These are phyloP conservation scores for Plagodis dolabraria DNA, from an alignment of 2,888 invertebrate species.

Conservation along the genomic window DNA sequence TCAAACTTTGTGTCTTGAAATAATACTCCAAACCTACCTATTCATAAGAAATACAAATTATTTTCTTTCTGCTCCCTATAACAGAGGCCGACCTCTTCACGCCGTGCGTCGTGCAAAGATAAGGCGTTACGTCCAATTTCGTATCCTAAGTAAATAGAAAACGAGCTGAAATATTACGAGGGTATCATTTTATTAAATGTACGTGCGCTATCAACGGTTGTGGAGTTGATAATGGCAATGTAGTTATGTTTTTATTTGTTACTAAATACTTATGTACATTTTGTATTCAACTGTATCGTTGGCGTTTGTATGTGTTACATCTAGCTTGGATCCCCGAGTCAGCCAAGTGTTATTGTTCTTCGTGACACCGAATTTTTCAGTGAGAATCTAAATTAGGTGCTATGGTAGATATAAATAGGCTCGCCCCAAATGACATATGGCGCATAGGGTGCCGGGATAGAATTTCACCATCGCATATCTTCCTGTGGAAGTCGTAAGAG, in stretches of 20 bases:
- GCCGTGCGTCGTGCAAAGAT: slow-evolving; percentile 12
- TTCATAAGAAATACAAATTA: slow-evolving; percentile 16
- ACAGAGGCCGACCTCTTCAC: slow-evolving; percentile 9
- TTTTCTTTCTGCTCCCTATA: slow-evolving; percentile 15
- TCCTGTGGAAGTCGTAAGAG: too few species aligned
- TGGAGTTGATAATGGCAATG: slow-evolving; percentile 29
- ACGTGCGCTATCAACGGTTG: slow-evolving; percentile 53
- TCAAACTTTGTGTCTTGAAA: neutral
- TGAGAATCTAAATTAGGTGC: too few species aligned
- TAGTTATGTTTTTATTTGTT: slow-evolving; percentile 5
- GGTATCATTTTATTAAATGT: slow-evolving; percentile 51
- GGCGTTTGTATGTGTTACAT: too few species aligned
- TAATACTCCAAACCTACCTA: slow-evolving; percentile 13
- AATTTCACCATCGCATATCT: too few species aligned
- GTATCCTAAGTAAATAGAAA: slow-evolving; percentile 58
- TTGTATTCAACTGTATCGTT: too few species aligned
- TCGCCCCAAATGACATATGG: too few species aligned
- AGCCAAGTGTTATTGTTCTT: too few species aligned
- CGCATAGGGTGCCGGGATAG: too few species aligned
- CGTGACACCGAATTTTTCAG: too few species aligned
- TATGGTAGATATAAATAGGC: too few species aligned
- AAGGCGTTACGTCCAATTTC: slow-evolving; percentile 39
- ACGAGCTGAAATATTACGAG: slow-evolving; percentile 49
- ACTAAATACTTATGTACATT: neutral
- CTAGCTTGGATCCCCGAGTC: too few species aligned